Conservation (phyloP, 2,888 invertebrate species). For the Microctonus brassicae region DNA sequence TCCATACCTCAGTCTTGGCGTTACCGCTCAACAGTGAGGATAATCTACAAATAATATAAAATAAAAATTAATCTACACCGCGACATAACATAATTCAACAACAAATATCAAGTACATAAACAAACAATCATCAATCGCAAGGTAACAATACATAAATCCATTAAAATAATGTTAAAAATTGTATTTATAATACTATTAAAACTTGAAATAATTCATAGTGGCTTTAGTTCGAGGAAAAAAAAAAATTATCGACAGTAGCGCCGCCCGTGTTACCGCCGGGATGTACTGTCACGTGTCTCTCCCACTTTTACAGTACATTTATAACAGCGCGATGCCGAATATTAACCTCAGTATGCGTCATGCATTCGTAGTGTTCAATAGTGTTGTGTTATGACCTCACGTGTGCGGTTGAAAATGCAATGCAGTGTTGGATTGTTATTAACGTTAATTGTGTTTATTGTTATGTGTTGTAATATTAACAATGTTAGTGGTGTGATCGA, state of each 20-base stretch:
- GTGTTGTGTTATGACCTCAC: constrained; percentile 57
- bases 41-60: too few species aligned
- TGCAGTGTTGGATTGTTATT: constrained; percentile 57
- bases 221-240: too few species aligned
- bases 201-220: too few species aligned
- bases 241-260: not conserved
- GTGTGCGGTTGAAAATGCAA: constrained; percentile 67
- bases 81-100: too few species aligned
- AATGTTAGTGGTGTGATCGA: constrained; percentile 64
- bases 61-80: too few species aligned
- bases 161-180: too few species aligned
- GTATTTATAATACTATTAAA: too few species aligned
- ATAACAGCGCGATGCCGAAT: constrained; percentile 43
- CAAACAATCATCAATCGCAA: too few species aligned
- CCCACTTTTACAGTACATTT: not conserved
- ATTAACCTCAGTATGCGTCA: constrained; percentile 62
- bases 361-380: constrained; percentile 58
- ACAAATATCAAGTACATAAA: too few species aligned
- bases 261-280: not conserved
- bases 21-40: too few species aligned
- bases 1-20: too few species aligned
- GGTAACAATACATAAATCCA: too few species aligned
- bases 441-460: constrained; percentile 56
- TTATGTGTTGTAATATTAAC: constrained; percentile 55
- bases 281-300: not conserved